Conservation (phyloP, 2,888 invertebrate genomes). For the Dynastes tityus region DNA sequence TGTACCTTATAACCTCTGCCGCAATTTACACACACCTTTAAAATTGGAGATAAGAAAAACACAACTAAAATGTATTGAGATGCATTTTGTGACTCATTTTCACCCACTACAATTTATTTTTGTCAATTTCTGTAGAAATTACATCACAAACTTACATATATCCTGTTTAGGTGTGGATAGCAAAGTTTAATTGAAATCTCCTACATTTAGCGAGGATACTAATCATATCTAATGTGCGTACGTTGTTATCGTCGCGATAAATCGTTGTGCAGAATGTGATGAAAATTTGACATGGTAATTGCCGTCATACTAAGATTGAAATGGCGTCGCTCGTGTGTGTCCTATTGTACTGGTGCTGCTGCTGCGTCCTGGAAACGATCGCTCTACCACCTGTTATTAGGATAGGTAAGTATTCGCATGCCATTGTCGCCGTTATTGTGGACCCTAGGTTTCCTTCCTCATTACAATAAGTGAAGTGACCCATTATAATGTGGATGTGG, state of each 20-base stretch:
- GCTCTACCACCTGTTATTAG: slow-evolving; percentile 78
- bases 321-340: slow-evolving; percentile 58
- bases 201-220: not conserved
- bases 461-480: slow-evolving; percentile 1
- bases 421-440: slow-evolving; percentile 20
- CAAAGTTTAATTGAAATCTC: not conserved
- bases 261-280: slow-evolving; percentile 42
- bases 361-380: slow-evolving; percentile 64
- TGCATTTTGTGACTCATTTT: too few relatives aligned
- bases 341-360: slow-evolving; percentile 56
- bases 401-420: slow-evolving; percentile 72
- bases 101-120: too few relatives aligned
- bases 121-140: too few relatives aligned
- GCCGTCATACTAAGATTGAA: slow-evolving; percentile 55
- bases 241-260: slow-evolving; percentile 32
- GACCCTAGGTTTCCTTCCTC: not conserved
- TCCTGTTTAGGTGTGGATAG: slow-evolving; percentile 1
- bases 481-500: slow-evolving; percentile 16
- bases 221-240: not conserved
- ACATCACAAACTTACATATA: not conserved
- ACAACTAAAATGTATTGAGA: too few relatives aligned
- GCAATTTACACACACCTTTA: too few relatives aligned
- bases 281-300: slow-evolving; percentile 59
- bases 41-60: too few relatives aligned
- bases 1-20: too few relatives aligned